Evolutionary conservation across 2,888 invertebrate species (phyloP), one percentile per base, ranked within the genome.

Genomic region (Orchestes rusci): DNA sequence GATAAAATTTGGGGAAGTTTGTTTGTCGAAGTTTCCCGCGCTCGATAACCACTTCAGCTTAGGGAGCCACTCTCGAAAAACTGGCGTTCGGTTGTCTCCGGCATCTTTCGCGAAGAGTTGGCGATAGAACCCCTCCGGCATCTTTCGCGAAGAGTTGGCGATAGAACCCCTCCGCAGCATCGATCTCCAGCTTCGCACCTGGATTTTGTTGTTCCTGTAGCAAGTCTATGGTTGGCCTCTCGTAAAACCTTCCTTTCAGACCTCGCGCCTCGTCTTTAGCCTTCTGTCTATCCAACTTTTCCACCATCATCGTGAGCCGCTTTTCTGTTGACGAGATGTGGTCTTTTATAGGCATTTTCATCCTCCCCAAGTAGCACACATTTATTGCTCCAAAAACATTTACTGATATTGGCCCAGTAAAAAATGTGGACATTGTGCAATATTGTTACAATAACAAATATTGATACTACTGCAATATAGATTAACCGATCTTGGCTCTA

Each of bases 201-300:
- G 8, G 8, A 12, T 12, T 34, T 5, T 5, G 8, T 13, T 17
- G 7, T 16, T 34, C 16, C 12, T 16, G 34, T 8, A 34, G 34
- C 16, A 34, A 16, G 16, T 34, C 17, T 8, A 34, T 34, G 34
- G 15, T 34, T 34, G 34, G 34, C 17, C 34, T 16, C 12, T 34
- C 34, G 17, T 34, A 16, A 12, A 34, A 34, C 7, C 16, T 16
- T 12, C 34, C 5, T 17, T 17, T 34, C 8, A 34, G 34, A 12
- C 8, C 16, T 8, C 17, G 7, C 17, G 34, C 34, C 12, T 34
- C 17, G 7, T 34, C 34, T 8, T 17, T 2, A n/a, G 17, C 2
- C 3, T 34, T 34, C 3, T 34, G 34, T 13, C 34, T 34, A 13
- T 2, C 17, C 2, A 18, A 18, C 18, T 4, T 34, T 3, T 34